Conservation (phyloP, 2,797 vertebrate species). For the Molothrus ater region DNA sequence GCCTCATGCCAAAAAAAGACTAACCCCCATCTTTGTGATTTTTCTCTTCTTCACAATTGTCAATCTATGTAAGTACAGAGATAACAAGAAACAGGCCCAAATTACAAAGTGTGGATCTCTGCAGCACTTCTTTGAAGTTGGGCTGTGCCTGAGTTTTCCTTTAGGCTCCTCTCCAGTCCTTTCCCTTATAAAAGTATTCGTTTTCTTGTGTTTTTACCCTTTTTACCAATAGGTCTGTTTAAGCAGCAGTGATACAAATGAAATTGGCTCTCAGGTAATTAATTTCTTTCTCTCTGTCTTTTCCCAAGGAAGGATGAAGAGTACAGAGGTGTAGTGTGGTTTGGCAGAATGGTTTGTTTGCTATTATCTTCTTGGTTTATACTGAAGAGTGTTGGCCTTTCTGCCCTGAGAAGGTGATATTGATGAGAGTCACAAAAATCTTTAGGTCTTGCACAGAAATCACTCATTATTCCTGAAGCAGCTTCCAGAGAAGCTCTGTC, state of each 20-base stretch:
- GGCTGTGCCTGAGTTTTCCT: not conserved
- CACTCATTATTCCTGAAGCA: not conserved
- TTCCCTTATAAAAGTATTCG: not conserved
- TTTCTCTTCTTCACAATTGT: not conserved
- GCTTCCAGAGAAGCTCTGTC: not conserved
- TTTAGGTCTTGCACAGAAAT: not conserved
- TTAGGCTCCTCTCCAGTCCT: not conserved
- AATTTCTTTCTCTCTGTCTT: not conserved
- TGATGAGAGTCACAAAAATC: not conserved
- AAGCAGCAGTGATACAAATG: not conserved
- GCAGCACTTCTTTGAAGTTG: not conserved
- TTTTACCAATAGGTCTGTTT: not conserved
- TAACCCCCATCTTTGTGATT: not conserved
- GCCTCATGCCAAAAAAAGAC: not conserved
- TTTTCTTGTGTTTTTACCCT: not conserved
- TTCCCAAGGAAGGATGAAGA: not conserved
- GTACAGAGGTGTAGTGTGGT: not conserved
- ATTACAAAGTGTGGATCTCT: not conserved
- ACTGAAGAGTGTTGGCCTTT: not conserved
- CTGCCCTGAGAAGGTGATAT: not conserved
- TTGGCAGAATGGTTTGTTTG: not conserved
- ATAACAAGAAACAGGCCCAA: not conserved
- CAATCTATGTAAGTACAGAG: not conserved
- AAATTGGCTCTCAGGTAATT: not conserved
- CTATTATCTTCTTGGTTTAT: not conserved